A percentile compares a stretch with the other conserved stretches of the same genome.
Evolutionary conservation across 2,113 vertebrate genomes (phyloP).

Genomic region (Melanerpes aurifrons): DNA sequence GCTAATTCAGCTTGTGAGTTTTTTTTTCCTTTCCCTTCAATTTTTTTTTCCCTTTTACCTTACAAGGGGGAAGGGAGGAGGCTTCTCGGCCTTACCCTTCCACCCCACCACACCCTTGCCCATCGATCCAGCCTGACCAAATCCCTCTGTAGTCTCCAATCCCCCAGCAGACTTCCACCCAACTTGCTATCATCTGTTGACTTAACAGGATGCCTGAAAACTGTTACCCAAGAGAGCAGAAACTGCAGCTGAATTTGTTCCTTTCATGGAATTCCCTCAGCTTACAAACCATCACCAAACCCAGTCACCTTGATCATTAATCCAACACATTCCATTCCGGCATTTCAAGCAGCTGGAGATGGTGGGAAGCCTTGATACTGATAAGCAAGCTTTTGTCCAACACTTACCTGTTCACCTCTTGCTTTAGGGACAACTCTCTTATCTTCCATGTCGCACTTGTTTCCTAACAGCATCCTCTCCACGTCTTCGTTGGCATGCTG

Average conservation of each 20-base stretch:
- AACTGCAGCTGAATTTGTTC: background rate
- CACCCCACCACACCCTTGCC: too few relatives aligned
- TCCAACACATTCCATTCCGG: too few relatives aligned
- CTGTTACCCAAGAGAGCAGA: background rate
- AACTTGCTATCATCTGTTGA: too few relatives aligned
- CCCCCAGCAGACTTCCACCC: too few relatives aligned
- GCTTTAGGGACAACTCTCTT: constrained; percentile 96
- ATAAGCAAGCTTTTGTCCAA: background rate
- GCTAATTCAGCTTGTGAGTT: too few relatives aligned
- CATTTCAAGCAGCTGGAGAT: background rate
- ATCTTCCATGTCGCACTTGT: constrained; percentile 99
- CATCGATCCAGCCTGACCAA: too few relatives aligned
- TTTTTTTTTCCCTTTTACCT: too few relatives aligned
- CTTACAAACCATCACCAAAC: background rate
- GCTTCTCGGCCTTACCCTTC: too few relatives aligned
- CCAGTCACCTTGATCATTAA: rapidly evolving
- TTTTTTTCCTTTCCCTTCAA: too few relatives aligned
- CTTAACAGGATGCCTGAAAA: background rate
- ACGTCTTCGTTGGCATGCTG: constrained; percentile 99
- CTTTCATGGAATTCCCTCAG: rapidly evolving
- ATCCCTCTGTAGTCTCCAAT: too few relatives aligned
- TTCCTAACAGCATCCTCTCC: constrained; percentile 99
- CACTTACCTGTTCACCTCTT: constrained; percentile 96
- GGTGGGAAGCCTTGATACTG: rapidly evolving
- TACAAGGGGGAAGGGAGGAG: too few relatives aligned